These are phyloP conservation scores for Drosophila nigricruria DNA, from an alignment of 2,888 invertebrate genomes.

Conservation along the genomic window DNA sequence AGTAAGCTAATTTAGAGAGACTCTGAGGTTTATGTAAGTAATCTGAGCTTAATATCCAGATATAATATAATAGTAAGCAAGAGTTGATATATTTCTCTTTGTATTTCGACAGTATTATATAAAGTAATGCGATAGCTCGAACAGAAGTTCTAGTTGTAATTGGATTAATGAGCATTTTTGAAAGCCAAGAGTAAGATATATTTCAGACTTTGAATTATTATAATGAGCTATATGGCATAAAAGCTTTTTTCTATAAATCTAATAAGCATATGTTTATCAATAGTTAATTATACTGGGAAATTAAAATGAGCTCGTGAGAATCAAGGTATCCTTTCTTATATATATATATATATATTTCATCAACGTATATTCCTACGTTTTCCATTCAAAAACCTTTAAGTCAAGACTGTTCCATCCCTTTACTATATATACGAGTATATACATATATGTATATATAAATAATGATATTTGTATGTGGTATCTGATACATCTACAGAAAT, in stretches of 20 bases:
- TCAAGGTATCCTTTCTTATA: no score
- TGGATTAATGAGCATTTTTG: background rate
- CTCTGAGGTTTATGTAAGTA: background rate
- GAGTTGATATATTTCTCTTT: no score
- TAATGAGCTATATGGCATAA: constrained; percentile 3
- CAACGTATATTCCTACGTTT: background rate
- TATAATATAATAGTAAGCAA: no score
- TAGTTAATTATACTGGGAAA: background rate
- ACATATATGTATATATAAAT: no score
- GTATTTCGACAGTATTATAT: background rate
- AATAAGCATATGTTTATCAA: background rate
- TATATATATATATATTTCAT: background rate
- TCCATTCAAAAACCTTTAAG: background rate
- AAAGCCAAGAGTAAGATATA: background rate
- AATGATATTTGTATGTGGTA: background rate
- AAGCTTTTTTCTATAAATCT: background rate
- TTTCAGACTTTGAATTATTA: background rate
- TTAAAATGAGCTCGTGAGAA: background rate
- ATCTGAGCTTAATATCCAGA: background rate
- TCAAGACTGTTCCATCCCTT: background rate
- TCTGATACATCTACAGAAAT: background rate
- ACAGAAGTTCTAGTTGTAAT: background rate
- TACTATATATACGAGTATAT: background rate
- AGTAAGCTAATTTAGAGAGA: background rate
- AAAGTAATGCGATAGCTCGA: background rate